A percentile compares a stretch with the other conserved stretches of the same genome.
Evolutionary conservation across 2,888 invertebrate species (phyloP).

Genomic region (Cephalotes varians): DNA sequence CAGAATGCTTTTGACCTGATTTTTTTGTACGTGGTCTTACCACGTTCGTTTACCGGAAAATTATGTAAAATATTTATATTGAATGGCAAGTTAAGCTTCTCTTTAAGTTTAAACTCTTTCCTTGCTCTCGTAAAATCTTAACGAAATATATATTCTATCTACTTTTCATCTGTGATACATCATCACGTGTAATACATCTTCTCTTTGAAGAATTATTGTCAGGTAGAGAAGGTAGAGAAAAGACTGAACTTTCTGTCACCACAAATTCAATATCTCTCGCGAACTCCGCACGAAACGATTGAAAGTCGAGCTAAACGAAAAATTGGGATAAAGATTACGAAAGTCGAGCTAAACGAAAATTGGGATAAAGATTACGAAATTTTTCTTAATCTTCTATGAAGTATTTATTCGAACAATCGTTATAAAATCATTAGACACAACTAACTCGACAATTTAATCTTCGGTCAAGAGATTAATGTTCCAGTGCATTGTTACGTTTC

Average conservation of each 20-base stretch:
- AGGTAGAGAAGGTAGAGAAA: conserved; percentile 1
- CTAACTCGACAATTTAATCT: conserved; percentile 22
- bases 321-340: background rate
- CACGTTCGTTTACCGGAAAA: conserved; percentile 4
- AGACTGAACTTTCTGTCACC: conserved; percentile 54
- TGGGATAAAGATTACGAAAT: background rate
- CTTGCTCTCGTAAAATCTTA: background rate
- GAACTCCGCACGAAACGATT: conserved; percentile 37
- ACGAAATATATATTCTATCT: conserved; percentile 9
- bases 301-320: conserved; percentile 25
- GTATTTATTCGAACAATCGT: conserved; percentile 7
- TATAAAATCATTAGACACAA: background rate
- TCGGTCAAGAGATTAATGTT: conserved; percentile 13
- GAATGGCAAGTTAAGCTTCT: background rate
- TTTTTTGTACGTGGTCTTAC: conserved; percentile 3
- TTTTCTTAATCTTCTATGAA: background rate
- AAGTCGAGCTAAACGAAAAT: conserved; percentile 21
- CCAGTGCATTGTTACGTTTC: background rate
- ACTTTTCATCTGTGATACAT: background rate
- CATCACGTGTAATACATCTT: conserved; percentile 9
- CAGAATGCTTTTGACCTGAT: background rate
- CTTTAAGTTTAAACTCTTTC: conserved; percentile 5
- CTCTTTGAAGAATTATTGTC: conserved; percentile 23
- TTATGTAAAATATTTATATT: conserved; percentile 42
- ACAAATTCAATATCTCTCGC: conserved; percentile 62